Percentiles rank a stretch among this genome's conserved stretches.
These are phyloP conservation scores for Spicauda simplicius DNA, from an alignment of 2,888 invertebrate species.

Conservation along the genomic window DNA sequence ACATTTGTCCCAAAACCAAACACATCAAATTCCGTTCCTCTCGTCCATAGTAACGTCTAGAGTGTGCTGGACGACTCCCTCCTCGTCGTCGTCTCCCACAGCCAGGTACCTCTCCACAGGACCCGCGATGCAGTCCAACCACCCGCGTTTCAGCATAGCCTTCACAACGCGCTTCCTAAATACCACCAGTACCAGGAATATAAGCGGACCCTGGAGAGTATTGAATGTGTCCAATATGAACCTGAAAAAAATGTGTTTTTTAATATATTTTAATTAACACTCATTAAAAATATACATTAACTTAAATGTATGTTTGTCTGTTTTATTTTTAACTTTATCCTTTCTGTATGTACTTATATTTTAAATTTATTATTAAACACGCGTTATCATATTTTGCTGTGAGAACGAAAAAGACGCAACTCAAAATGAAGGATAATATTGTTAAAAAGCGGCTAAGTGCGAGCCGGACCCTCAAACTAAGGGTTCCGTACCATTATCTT, in stretches of 20 bases:
- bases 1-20: background rate
- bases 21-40: slow-evolving; percentile 27
- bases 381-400: too few species aligned
- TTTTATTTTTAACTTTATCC: too few species aligned
- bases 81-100: slow-evolving; percentile 76
- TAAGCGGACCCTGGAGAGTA: slow-evolving; percentile 84
- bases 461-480: too few species aligned
- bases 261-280: too few species aligned
- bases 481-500: too few species aligned
- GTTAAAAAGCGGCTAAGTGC: too few species aligned
- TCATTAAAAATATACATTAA: too few species aligned
- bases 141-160: slow-evolving; percentile 60
- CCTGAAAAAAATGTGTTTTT: slow-evolving; percentile 65
- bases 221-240: slow-evolving; percentile 85
- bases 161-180: slow-evolving; percentile 81
- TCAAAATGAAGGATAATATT: too few species aligned
- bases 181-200: slow-evolving; percentile 86
- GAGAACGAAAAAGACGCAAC: too few species aligned
- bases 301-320: too few species aligned
- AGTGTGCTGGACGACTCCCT: slow-evolving; percentile 65
- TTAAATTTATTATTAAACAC: too few species aligned
- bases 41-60: slow-evolving; percentile 63
- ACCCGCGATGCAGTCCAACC: slow-evolving; percentile 62
- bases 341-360: too few species aligned
- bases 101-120: slow-evolving; percentile 62